phyloP scores from a whole-genome alignment of 2,113 vertebrate species.

The Sylvia atricapilla region DNA sequence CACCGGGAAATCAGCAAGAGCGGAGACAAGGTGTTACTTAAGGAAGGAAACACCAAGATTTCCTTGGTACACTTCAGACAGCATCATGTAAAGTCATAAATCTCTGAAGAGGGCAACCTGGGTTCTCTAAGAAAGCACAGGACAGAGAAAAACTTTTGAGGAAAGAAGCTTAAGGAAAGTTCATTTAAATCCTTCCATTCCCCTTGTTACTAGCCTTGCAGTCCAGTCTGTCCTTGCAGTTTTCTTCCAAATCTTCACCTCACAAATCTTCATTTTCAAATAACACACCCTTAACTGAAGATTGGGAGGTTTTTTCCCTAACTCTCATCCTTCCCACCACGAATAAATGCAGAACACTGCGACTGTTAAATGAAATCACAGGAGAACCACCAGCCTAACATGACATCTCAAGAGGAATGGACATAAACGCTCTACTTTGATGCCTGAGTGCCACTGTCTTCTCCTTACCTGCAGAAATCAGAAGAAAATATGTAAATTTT shows the following conservation, averaged over 20 bases:
- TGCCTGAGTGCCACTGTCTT: neutral
- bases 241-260: neutral
- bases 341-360: neutral
- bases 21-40: neutral
- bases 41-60: neutral
- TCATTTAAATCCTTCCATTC: neutral
- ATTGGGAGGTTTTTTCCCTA: neutral
- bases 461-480: slow-evolving; percentile 91
- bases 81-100: neutral
- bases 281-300: neutral
- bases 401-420: neutral
- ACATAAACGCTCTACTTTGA: fast-evolving
- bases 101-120: neutral
- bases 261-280: neutral
- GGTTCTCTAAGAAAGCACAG: neutral
- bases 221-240: neutral
- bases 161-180: neutral
- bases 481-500: slow-evolving; percentile 89
- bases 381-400: neutral
- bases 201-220: neutral
- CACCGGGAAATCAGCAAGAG: neutral
- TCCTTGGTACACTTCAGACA: neutral
- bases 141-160: neutral
- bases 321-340: neutral
- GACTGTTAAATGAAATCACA: neutral